phyloP scores from a whole-genome alignment of 1,140 invertebrate genomes.

The Atta texana region DNA sequence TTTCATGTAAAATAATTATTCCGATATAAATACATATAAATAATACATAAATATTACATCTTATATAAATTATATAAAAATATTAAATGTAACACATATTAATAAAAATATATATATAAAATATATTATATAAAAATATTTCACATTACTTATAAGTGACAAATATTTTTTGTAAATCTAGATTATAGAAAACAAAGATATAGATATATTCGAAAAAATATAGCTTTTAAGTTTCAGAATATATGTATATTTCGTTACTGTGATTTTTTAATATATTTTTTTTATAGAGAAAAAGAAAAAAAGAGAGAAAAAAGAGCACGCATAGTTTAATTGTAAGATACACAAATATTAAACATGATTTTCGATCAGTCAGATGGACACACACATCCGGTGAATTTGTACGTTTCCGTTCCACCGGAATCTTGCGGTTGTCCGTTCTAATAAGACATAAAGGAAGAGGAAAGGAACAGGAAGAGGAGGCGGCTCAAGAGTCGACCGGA shows the following conservation, averaged over 20 bases:
- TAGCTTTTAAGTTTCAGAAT: background rate
- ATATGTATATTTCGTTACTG: background rate
- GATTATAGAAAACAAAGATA: background rate
- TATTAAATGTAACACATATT: too few relatives aligned
- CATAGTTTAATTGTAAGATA: background rate
- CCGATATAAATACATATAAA: background rate
- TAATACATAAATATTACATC: background rate
- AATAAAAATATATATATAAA: too few relatives aligned
- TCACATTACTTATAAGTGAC: background rate
- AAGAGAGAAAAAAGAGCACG: too few relatives aligned
- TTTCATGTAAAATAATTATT: background rate
- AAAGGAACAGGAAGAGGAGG: slow-evolving; percentile 19
- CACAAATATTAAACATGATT: background rate
- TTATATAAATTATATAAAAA: background rate
- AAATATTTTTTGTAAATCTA: background rate
- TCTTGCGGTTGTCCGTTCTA: slow-evolving; percentile 36
- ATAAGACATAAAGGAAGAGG: slow-evolving; percentile 23
- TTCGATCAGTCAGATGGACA: slow-evolving; percentile 10
- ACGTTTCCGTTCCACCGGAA: slow-evolving; percentile 43
- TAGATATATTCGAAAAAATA: background rate
- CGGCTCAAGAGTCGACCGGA: slow-evolving; percentile 24
- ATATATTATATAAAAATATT: background rate
- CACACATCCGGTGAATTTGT: slow-evolving; percentile 8
- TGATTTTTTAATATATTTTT: background rate
- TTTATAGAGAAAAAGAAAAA: background rate